Conservation (phyloP, 2,113 vertebrate species). For the Lethenteron camtschaticum region DNA sequence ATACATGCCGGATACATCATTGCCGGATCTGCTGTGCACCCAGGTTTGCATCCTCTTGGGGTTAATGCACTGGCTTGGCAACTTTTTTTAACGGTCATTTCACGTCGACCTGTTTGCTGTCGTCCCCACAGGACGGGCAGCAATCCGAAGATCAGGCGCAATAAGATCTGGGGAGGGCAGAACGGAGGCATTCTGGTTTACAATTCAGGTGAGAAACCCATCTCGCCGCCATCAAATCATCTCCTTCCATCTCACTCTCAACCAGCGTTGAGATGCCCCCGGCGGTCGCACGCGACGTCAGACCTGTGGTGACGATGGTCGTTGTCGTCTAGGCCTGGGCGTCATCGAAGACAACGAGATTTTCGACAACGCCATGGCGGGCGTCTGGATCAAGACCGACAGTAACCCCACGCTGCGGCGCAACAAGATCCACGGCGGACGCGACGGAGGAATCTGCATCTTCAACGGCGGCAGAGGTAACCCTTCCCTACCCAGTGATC, state of each 20-base stretch:
- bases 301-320: too few relatives aligned
- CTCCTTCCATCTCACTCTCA: too few relatives aligned
- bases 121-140: constrained; percentile 61
- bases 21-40: too few relatives aligned
- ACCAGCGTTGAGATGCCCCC: too few relatives aligned
- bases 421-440: constrained; percentile 96
- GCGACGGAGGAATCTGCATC: constrained; percentile 97
- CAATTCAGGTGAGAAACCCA: constrained; percentile 58
- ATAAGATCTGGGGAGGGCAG: constrained; percentile 99
- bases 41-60: too few relatives aligned
- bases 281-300: too few relatives aligned
- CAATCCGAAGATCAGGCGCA: constrained; percentile 92
- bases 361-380: constrained; percentile 98
- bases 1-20: too few relatives aligned
- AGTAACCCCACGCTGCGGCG: constrained; percentile 94
- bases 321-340: constrained; percentile 42
- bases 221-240: background rate
- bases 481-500: background rate
- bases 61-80: background rate
- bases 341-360: constrained; percentile 99
- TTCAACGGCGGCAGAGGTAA: constrained; percentile 97
- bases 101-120: background rate
- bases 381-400: constrained; percentile 98
- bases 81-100: background rate
- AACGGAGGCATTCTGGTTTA: constrained; percentile 98